phyloP scores from a whole-genome alignment of 2,797 vertebrate species.

The Lithobates sylvaticus region DNA sequence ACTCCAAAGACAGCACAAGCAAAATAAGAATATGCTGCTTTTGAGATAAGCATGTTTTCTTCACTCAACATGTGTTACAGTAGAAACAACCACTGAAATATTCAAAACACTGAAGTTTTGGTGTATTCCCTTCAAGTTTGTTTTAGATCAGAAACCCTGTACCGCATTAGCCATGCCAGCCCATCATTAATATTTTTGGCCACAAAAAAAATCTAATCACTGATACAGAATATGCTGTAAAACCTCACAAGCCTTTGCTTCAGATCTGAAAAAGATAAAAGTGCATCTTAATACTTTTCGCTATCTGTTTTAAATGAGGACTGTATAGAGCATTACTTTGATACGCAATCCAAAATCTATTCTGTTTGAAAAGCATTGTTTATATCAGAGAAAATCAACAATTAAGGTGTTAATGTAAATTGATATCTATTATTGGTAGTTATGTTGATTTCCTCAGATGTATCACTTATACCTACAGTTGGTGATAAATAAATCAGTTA shows the following conservation, averaged over 20 bases:
- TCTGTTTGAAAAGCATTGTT: neutral
- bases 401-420: neutral
- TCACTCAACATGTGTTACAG: slow-evolving; percentile 19
- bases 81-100: neutral
- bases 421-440: neutral
- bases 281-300: neutral
- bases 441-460: neutral
- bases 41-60: slow-evolving; percentile 67
- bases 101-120: slow-evolving; percentile 4
- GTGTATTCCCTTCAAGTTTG: neutral
- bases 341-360: neutral
- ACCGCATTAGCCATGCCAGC: neutral
- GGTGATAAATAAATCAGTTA: neutral
- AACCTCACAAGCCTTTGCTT: slow-evolving; percentile 1
- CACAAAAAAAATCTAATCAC: slow-evolving; percentile 11
- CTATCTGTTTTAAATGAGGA: neutral
- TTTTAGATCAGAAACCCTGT: slow-evolving; percentile 1
- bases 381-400: neutral
- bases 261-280: slow-evolving; percentile 27
- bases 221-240: neutral
- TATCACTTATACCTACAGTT: neutral
- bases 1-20: slow-evolving; percentile 67
- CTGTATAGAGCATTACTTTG: neutral
- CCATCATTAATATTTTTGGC: slow-evolving; percentile 14
- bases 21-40: slow-evolving; percentile 64